A percentile compares a stretch with the other conserved stretches of the same genome.
Evolutionary conservation across 2,888 invertebrate species (phyloP).

Genomic region (Spicauda simplicius): DNA sequence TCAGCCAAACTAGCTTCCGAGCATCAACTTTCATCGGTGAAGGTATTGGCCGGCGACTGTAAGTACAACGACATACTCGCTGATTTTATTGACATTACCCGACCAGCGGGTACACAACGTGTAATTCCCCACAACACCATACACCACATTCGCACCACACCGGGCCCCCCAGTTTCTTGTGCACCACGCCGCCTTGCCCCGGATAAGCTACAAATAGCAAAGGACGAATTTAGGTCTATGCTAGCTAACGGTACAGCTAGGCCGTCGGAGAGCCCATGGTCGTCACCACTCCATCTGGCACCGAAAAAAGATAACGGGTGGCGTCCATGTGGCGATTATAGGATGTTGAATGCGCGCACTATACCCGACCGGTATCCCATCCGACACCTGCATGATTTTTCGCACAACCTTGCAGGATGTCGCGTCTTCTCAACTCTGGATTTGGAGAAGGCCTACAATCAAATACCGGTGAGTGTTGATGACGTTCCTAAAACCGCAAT

Average conservation of each 20-base stretch:
- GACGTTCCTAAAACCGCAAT: slow-evolving; percentile 9
- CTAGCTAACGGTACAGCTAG: too few relatives aligned
- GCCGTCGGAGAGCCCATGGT: slow-evolving; percentile 1
- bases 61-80: too few relatives aligned
- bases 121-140: too few relatives aligned
- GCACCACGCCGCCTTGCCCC: background rate
- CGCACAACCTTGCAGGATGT: slow-evolving; percentile 3
- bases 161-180: slow-evolving; percentile 6
- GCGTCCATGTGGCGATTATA: slow-evolving; percentile 10
- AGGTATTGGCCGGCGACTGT: too few relatives aligned
- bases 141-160: background rate
- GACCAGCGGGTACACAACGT: too few relatives aligned
- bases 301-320: slow-evolving; percentile 14
- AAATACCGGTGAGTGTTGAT: background rate
- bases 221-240: too few relatives aligned
- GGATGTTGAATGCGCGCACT: slow-evolving; percentile 5
- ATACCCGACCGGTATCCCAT: slow-evolving; percentile 10
- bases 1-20: too few relatives aligned
- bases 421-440: slow-evolving; percentile 1
- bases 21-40: too few relatives aligned
- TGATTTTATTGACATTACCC: too few relatives aligned
- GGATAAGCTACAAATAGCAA: too few relatives aligned
- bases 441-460: slow-evolving; percentile 4
- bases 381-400: slow-evolving; percentile 5
- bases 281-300: too few relatives aligned